Percentiles rank a stretch among this genome's conserved stretches.
Conservation (phyloP, 2,888 invertebrate species). For the Margaritifera margaritifera region DNA sequence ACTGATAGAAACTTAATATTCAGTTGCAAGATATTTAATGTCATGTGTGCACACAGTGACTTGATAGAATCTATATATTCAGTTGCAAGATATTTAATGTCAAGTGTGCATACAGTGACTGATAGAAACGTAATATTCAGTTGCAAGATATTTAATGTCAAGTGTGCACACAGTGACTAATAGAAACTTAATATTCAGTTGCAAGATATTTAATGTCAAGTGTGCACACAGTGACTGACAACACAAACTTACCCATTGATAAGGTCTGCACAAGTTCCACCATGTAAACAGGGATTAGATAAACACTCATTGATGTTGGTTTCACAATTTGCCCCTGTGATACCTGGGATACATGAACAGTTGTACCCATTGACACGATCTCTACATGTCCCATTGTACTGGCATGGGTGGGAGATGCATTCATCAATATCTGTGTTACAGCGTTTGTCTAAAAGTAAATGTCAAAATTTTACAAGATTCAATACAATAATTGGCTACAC, state of each 20-base stretch:
- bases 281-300: conserved; percentile 44
- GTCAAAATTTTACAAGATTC: too few relatives aligned
- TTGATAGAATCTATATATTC: too few relatives aligned
- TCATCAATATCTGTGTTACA: conserved; percentile 76
- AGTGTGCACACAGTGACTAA: too few relatives aligned
- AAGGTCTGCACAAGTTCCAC: conserved; percentile 52
- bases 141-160: too few relatives aligned
- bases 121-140: too few relatives aligned
- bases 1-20: too few relatives aligned
- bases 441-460: conserved; percentile 24
- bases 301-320: conserved; percentile 64
- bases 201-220: neutral
- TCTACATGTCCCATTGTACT: conserved; percentile 57
- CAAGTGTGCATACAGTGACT: too few relatives aligned
- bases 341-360: conserved; percentile 80
- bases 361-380: conserved; percentile 50
- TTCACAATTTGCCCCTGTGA: conserved; percentile 79
- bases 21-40: too few relatives aligned
- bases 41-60: too few relatives aligned
- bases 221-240: neutral
- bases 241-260: conserved; percentile 45
- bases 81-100: too few relatives aligned
- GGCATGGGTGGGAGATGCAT: conserved; percentile 75
- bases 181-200: neutral
- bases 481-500: too few relatives aligned